These are phyloP conservation scores for Neoaliturus tenellus DNA, from an alignment of 2,888 invertebrate species.

Conservation along the genomic window DNA sequence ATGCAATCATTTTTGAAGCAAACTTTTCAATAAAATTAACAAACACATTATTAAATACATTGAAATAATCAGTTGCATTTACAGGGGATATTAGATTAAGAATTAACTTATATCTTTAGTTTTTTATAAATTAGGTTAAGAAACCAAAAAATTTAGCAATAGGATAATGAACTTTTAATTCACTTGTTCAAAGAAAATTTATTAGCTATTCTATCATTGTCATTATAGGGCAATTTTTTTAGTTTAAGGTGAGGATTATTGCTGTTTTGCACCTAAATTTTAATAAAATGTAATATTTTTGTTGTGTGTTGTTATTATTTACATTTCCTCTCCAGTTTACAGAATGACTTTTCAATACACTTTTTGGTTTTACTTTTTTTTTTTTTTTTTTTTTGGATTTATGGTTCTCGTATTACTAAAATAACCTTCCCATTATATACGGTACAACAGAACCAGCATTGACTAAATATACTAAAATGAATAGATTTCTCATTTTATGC, in stretches of 20 bases:
- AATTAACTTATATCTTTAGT: neutral
- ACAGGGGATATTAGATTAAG: neutral
- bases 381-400: too few species aligned
- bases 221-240: neutral
- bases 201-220: neutral
- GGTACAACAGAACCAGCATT: too few species aligned
- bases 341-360: too few species aligned
- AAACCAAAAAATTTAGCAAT: neutral
- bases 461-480: too few species aligned
- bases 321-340: neutral
- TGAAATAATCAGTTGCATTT: neutral
- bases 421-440: too few species aligned
- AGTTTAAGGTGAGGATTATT: neutral
- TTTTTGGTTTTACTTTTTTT: too few species aligned
- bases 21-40: too few species aligned
- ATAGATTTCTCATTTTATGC: too few species aligned
- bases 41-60: too few species aligned
- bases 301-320: neutral
- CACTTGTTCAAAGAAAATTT: neutral
- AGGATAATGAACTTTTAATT: neutral
- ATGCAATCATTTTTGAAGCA: too few species aligned
- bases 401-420: too few species aligned
- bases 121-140: neutral
- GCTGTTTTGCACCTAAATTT: neutral
- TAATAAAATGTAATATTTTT: neutral